phyloP scores from a whole-genome alignment of 2,888 invertebrate species.

The Melanchra persicariae region DNA sequence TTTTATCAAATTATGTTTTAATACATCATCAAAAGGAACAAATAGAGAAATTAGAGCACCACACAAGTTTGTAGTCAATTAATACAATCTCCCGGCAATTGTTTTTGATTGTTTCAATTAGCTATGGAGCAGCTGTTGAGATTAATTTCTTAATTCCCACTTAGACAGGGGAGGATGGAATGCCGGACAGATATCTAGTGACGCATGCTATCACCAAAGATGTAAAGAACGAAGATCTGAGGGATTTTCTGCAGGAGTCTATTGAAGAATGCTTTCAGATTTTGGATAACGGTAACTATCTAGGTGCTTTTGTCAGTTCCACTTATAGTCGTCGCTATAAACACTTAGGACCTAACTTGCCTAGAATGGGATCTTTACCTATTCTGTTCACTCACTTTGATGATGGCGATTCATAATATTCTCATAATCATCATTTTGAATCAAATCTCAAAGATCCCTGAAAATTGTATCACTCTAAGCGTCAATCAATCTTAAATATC shows the following conservation, averaged over 20 bases:
- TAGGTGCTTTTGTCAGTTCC: neutral
- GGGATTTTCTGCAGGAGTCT: constrained; percentile 93
- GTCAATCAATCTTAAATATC: too few relatives aligned
- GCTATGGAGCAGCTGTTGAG: constrained; percentile 26
- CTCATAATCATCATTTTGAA: neutral
- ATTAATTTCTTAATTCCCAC: constrained; percentile 32
- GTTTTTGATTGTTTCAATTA: constrained; percentile 51
- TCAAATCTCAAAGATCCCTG: neutral
- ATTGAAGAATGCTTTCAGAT: constrained; percentile 94
- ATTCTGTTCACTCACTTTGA: neutral
- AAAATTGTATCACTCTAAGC: neutral
- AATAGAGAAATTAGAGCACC: constrained; percentile 1
- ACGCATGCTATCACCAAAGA: constrained; percentile 91
- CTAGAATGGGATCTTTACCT: neutral
- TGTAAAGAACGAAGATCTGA: constrained; percentile 91
- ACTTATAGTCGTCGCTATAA: neutral
- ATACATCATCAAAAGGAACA: neutral
- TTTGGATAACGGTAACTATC: constrained; percentile 84
- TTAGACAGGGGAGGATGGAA: constrained; percentile 91
- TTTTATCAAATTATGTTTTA: neutral
- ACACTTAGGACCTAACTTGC: too few relatives aligned
- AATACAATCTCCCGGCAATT: constrained; percentile 40
- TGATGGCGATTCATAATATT: neutral
- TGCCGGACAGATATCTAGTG: constrained; percentile 92
- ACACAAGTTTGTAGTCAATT: constrained; percentile 14